Percentiles rank a stretch among this genome's conserved stretches.
Evolutionary conservation across 2,113 vertebrate species (phyloP).

Genomic region (Agapornis roseicollis): DNA sequence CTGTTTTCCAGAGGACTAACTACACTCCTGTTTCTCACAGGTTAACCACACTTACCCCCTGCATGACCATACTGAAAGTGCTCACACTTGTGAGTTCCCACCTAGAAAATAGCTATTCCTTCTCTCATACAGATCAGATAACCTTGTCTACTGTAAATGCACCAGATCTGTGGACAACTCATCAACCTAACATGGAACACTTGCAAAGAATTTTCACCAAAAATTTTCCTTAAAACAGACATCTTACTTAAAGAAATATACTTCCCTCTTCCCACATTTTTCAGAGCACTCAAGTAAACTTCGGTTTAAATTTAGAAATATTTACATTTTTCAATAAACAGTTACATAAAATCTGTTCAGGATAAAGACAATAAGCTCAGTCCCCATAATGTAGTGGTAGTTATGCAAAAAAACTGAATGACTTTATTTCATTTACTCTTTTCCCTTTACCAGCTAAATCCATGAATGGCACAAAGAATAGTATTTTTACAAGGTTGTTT

Average conservation of each 20-base stretch:
- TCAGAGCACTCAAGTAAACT: background rate
- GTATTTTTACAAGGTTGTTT: background rate
- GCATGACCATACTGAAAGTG: background rate
- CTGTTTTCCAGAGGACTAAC: background rate
- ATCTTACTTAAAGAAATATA: background rate
- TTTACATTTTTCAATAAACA: background rate
- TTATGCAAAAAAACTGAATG: background rate
- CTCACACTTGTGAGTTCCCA: background rate
- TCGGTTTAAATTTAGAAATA: background rate
- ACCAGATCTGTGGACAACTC: background rate
- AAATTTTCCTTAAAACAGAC: background rate
- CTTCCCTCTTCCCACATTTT: background rate
- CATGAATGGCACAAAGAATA: background rate
- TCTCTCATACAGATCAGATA: background rate
- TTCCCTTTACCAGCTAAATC: background rate
- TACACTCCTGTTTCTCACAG: fast-evolving
- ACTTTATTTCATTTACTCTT: background rate
- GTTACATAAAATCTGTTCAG: background rate
- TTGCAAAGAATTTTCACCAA: background rate
- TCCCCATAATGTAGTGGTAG: background rate
- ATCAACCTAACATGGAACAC: background rate
- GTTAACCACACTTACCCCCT: background rate
- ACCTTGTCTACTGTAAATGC: background rate
- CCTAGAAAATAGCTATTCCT: background rate
- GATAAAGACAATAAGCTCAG: background rate